Percentiles rank a stretch among this genome's conserved stretches.
Evolutionary conservation across 2,888 invertebrate genomes (phyloP).

Genomic region (Spicauda simplicius): DNA sequence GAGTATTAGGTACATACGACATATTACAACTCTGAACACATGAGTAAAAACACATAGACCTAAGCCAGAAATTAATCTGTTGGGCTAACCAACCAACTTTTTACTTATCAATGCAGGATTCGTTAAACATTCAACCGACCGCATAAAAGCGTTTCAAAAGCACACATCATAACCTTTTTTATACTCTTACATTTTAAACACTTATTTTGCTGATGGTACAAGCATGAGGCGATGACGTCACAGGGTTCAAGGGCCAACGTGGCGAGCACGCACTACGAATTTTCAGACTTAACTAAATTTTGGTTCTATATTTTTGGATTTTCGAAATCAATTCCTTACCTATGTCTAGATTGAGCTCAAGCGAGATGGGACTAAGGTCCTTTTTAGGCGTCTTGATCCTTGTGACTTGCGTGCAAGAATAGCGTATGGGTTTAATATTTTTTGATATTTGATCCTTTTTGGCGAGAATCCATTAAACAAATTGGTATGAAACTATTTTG

Average conservation of each 20-base stretch:
- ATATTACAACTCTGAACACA: too few species aligned
- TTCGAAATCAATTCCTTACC: slow-evolving; percentile 42
- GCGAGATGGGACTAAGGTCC: slow-evolving; percentile 63
- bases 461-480: not conserved
- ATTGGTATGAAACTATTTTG: not conserved
- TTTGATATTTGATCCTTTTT: not conserved
- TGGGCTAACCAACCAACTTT: too few species aligned
- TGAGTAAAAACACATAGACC: too few species aligned
- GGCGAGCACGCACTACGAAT: not conserved
- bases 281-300: not conserved
- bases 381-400: slow-evolving; percentile 74
- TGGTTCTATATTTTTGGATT: not conserved
- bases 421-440: slow-evolving; percentile 14
- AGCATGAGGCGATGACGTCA: slow-evolving; percentile 33
- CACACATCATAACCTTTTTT: not conserved
- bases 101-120: too few species aligned
- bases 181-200: not conserved
- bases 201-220: slow-evolving; percentile 14
- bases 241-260: slow-evolving; percentile 25
- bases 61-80: too few species aligned
- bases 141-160: not conserved
- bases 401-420: slow-evolving; percentile 68
- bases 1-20: too few species aligned
- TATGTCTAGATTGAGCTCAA: slow-evolving; percentile 62
- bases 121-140: too few species aligned